phyloP scores from a whole-genome alignment of 2,888 invertebrate genomes.

The Mythimna pallens region DNA sequence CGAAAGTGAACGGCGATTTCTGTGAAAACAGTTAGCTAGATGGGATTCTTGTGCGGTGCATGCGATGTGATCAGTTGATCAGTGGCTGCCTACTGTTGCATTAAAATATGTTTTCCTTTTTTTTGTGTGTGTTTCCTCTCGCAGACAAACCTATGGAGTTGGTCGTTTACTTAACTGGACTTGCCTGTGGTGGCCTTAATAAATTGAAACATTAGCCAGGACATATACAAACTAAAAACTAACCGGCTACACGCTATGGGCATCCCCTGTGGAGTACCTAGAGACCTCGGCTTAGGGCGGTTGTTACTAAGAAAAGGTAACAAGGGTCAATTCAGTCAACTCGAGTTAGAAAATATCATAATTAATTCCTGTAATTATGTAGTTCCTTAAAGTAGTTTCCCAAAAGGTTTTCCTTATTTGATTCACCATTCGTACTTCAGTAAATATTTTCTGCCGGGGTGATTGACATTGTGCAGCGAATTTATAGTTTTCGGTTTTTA shows the following conservation, averaged over 20 bases:
- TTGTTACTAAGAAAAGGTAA: no score
- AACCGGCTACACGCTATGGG: no score
- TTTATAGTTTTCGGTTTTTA: neutral
- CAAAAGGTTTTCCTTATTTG: slow-evolving; percentile 20
- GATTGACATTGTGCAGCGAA: slow-evolving; percentile 10
- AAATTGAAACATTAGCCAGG: no score
- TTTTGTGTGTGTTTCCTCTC: no score
- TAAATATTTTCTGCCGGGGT: slow-evolving; percentile 7
- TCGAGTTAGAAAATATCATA: neutral
- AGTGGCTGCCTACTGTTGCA: slow-evolving; percentile 13
- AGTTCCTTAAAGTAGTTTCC: neutral
- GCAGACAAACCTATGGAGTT: no score
- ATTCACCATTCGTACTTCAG: neutral
- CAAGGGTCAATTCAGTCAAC: no score
- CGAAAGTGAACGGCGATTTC: slow-evolving; percentile 72
- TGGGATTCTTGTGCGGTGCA: slow-evolving; percentile 59
- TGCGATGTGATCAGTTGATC: slow-evolving; percentile 39
- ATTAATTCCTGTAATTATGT: no score
- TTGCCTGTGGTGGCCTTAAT: no score
- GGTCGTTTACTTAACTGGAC: no score
- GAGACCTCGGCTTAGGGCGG: no score
- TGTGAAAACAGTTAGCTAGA: slow-evolving; percentile 75
- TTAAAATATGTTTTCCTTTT: neutral
- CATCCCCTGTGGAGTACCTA: neutral
- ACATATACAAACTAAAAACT: no score